Conservation (phyloP, 2,888 invertebrate genomes). For the Polietes domitor region DNA sequence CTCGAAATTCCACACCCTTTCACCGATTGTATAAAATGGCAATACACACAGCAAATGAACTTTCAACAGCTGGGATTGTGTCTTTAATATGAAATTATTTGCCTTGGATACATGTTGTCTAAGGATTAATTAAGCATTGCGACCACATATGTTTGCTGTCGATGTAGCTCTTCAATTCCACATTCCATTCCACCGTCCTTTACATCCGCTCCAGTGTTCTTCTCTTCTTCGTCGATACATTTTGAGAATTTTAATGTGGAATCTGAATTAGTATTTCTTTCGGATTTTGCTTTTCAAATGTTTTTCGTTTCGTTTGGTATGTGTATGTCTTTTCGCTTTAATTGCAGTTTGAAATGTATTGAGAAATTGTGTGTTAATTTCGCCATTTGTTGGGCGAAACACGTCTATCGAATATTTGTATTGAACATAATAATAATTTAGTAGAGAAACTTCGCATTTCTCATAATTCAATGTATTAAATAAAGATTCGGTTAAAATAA, state of each 20-base stretch:
- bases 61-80: constrained; percentile 43
- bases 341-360: constrained; percentile 62
- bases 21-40: too few relatives aligned
- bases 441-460: background rate
- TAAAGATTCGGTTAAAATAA: too few relatives aligned
- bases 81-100: constrained; percentile 70
- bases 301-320: constrained; percentile 64
- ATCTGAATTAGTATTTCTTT: too few relatives aligned
- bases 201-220: too few relatives aligned
- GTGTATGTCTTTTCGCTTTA: constrained; percentile 61
- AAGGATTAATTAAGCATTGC: constrained; percentile 74
- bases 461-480: too few relatives aligned
- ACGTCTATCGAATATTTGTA: constrained; percentile 42
- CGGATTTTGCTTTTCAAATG: background rate
- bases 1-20: too few relatives aligned
- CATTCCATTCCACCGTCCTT: background rate
- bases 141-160: constrained; percentile 60
- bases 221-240: constrained; percentile 68
- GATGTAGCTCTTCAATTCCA: constrained; percentile 20
- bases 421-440: background rate
- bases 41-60: constrained; percentile 54
- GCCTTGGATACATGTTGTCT: constrained; percentile 64
- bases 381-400: constrained; percentile 40
- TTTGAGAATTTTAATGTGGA: constrained; percentile 74
- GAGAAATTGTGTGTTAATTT: constrained; percentile 58